These are phyloP conservation scores for Dicrurus megarhynchus DNA, from an alignment of 2,113 vertebrate genomes.

Conservation along the genomic window DNA sequence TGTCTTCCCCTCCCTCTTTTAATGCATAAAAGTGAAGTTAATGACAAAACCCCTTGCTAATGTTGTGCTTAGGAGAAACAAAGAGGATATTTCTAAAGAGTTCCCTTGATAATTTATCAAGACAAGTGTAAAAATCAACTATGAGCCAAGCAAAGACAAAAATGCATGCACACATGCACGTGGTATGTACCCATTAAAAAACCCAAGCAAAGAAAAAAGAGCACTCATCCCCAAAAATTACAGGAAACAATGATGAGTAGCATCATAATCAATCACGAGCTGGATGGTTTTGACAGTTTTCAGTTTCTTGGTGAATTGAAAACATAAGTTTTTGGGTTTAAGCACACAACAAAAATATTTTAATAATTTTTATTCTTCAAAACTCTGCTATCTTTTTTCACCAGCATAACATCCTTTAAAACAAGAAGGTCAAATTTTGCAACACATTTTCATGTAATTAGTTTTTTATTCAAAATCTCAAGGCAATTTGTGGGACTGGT, in stretches of 20 bases:
- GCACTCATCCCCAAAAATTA: not conserved
- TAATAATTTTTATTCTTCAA: not conserved
- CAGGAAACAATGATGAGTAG: not conserved
- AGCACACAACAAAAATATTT: not conserved
- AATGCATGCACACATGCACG: not conserved
- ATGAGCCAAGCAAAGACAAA: not conserved
- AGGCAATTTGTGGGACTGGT: not conserved
- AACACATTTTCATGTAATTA: not conserved
- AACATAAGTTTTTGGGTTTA: not conserved
- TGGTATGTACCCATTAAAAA: not conserved
- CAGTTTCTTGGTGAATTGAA: not conserved
- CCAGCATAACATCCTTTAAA: not conserved
- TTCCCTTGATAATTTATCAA: not conserved
- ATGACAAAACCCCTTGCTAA: not conserved
- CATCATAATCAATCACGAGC: not conserved
- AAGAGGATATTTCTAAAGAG: not conserved
- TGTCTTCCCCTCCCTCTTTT: not conserved
- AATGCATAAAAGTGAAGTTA: constrained; percentile 41
- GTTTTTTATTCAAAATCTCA: not conserved
- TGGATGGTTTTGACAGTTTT: not conserved
- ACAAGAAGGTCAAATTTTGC: not conserved
- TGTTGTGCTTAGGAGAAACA: not conserved
- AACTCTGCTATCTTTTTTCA: not conserved
- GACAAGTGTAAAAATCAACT: not conserved
- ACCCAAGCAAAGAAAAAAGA: not conserved